Percentiles rank a stretch among this genome's conserved stretches.
Conservation (phyloP, 1,140 invertebrate species). For the Lucilia sericata region DNA sequence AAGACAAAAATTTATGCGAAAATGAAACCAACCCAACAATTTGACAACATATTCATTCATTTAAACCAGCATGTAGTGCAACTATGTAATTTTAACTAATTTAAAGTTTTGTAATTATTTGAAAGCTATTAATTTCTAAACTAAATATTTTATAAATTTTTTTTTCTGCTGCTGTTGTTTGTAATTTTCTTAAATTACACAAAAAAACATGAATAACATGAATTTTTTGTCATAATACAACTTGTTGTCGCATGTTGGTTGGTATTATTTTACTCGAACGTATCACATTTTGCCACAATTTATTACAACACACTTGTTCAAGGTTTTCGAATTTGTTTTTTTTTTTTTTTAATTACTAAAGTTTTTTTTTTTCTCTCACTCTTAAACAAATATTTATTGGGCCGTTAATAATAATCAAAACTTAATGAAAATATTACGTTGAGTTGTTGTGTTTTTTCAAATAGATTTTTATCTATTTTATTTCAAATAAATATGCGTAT, state of each 20-base stretch:
- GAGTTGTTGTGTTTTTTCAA: not conserved
- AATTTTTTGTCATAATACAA: not conserved
- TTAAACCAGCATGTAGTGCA: not conserved
- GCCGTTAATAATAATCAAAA: slow-evolving; percentile 11
- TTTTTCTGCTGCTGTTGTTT: not conserved
- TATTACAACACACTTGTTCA: not conserved
- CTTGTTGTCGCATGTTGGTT: too few relatives aligned
- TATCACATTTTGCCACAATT: slow-evolving; percentile 4
- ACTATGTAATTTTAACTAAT: not conserved
- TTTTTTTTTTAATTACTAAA: slow-evolving; percentile 5
- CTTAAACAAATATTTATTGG: slow-evolving; percentile 14
- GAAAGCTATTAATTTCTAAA: not conserved
- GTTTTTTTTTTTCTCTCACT: not conserved
- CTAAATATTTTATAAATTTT: not conserved
- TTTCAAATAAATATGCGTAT: not conserved
- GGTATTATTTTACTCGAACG: not conserved
- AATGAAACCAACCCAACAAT: too few relatives aligned
- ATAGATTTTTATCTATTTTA: not conserved
- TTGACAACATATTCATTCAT: not conserved
- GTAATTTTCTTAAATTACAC: not conserved
- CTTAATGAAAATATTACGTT: not conserved
- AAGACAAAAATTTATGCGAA: too few relatives aligned
- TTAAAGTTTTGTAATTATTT: slow-evolving; percentile 18
- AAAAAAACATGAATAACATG: slow-evolving; percentile 16
- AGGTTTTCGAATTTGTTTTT: slow-evolving; percentile 1